A percentile compares a stretch with the other conserved stretches of the same genome.
These are phyloP conservation scores for Atta colombica DNA, from an alignment of 1,140 invertebrate species.

Conservation along the genomic window DNA sequence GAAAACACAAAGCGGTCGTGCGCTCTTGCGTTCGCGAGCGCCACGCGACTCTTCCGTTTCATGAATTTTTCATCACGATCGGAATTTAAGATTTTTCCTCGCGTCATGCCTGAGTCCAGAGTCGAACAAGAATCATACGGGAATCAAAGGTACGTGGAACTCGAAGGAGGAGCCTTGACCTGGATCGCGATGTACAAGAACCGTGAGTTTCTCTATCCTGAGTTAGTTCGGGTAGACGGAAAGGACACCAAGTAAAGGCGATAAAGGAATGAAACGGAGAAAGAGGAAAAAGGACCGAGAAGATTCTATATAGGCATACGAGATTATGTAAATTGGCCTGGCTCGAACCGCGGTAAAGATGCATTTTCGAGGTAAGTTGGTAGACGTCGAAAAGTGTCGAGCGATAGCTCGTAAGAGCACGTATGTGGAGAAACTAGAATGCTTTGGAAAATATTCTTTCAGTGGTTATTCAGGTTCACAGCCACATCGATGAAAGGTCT, in stretches of 20 bases:
- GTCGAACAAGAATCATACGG: slow-evolving; percentile 43
- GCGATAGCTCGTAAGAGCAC: slow-evolving; percentile 34
- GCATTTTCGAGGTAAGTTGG: slow-evolving; percentile 54
- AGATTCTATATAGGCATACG: slow-evolving; percentile 62
- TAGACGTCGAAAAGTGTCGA: slow-evolving; percentile 42
- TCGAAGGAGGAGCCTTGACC: slow-evolving; percentile 72
- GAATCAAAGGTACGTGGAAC: slow-evolving; percentile 63
- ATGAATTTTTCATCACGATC: slow-evolving; percentile 76
- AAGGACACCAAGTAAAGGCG: background rate
- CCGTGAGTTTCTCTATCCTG: slow-evolving; percentile 40
- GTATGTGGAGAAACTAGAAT: slow-evolving; percentile 45
- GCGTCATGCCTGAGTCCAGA: slow-evolving; percentile 35
- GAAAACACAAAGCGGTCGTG: slow-evolving; percentile 56
- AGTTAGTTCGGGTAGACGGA: background rate
- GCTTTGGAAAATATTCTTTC: slow-evolving; percentile 51
- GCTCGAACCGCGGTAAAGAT: slow-evolving; percentile 50
- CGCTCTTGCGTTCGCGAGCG: slow-evolving; percentile 14
- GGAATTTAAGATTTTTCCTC: slow-evolving; percentile 76
- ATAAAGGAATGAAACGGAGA: slow-evolving; percentile 50
- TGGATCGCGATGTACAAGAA: slow-evolving; percentile 56
- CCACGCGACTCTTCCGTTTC: slow-evolving; percentile 71
- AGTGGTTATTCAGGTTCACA: slow-evolving; percentile 5
- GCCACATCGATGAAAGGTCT: background rate
- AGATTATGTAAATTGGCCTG: slow-evolving; percentile 71
- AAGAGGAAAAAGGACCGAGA: slow-evolving; percentile 28